phyloP scores from a whole-genome alignment of 2,888 invertebrate genomes.

The Ligdia adustata region DNA sequence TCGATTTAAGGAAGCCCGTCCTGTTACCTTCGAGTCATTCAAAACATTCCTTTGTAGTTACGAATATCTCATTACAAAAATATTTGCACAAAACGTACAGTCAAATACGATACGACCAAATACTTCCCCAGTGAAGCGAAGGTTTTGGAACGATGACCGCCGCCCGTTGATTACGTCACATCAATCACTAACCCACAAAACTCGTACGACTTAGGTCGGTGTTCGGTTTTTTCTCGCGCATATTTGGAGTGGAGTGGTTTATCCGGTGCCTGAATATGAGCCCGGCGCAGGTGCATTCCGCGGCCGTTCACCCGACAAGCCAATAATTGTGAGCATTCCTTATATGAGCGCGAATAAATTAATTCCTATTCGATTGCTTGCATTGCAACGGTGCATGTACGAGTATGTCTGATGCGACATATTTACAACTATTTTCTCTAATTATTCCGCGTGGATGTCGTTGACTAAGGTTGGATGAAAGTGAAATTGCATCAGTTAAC shows the following conservation, averaged over 20 bases:
- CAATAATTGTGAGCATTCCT: slow-evolving; percentile 55
- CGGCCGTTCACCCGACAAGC: slow-evolving; percentile 67
- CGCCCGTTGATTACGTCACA: slow-evolving; percentile 27
- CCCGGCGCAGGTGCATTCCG: slow-evolving; percentile 65
- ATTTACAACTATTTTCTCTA: slow-evolving; percentile 45
- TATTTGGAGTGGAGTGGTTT: slow-evolving; percentile 60
- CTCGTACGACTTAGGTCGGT: slow-evolving; percentile 45
- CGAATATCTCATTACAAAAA: slow-evolving; percentile 1
- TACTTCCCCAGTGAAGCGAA: background rate
- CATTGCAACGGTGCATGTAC: too few species aligned
- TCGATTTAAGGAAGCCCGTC: slow-evolving; percentile 21
- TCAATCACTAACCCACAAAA: slow-evolving; percentile 47
- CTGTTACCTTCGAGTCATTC: slow-evolving; percentile 12
- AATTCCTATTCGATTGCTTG: slow-evolving; percentile 25
- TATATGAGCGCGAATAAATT: slow-evolving; percentile 38
- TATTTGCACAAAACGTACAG: slow-evolving; percentile 12
- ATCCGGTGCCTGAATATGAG: slow-evolving; percentile 50
- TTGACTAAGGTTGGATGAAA: slow-evolving; percentile 68
- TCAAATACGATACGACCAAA: background rate
- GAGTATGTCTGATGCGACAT: slow-evolving; percentile 29
- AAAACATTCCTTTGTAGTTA: slow-evolving; percentile 26
- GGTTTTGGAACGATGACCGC: slow-evolving; percentile 15
- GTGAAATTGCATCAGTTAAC: slow-evolving; percentile 62
- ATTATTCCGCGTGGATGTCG: slow-evolving; percentile 55
- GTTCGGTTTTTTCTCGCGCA: slow-evolving; percentile 64